Evolutionary conservation across 2,797 vertebrate species (phyloP).

Genomic region (Microtus agrestis): DNA sequence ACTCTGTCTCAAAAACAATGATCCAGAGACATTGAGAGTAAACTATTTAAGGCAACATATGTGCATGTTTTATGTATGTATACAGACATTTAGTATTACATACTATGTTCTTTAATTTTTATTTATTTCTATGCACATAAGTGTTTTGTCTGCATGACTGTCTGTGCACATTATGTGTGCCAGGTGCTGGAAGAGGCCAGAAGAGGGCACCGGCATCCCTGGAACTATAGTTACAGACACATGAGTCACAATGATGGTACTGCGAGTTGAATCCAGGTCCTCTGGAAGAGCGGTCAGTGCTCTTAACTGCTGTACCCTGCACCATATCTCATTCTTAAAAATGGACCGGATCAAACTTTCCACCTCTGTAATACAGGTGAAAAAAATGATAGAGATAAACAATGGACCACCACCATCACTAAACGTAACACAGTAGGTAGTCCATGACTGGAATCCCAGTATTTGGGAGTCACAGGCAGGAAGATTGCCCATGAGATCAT

Average conservation of each 20-base stretch:
- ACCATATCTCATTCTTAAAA: background rate
- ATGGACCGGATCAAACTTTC: background rate
- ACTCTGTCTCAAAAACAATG: background rate
- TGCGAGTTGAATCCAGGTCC: background rate
- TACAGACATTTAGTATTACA: background rate
- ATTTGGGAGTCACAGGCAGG: background rate
- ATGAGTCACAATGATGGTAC: background rate
- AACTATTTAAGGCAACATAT: background rate
- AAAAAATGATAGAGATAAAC: background rate
- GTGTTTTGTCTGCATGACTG: background rate
- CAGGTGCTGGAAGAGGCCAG: background rate
- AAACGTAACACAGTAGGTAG: background rate
- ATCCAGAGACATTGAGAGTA: slow-evolving; percentile 9
- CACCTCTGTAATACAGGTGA: background rate
- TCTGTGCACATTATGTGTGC: background rate
- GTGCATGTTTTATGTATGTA: background rate
- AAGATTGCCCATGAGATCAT: background rate
- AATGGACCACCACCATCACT: background rate
- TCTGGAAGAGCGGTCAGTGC: background rate
- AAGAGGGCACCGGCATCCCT: background rate
- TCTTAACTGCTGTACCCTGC: background rate
- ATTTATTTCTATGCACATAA: background rate
- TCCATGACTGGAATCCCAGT: background rate
- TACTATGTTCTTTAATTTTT: background rate
- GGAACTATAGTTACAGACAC: background rate